Evolutionary conservation across 2,888 invertebrate species (phyloP), one percentile per base, ranked within the genome.

Genomic region (Oxyteleia sp.): DNA sequence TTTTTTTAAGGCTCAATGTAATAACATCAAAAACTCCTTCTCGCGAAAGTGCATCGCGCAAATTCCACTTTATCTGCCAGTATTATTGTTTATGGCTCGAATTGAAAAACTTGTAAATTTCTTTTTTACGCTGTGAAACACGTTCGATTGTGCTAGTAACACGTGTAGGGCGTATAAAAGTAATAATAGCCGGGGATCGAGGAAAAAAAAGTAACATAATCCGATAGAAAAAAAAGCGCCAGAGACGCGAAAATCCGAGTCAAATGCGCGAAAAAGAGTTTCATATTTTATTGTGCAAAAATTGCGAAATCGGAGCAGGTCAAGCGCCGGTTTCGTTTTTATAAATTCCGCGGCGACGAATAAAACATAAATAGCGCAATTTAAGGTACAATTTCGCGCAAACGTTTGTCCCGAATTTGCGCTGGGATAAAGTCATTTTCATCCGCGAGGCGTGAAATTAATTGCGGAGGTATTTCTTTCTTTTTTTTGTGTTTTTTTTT

Each of bases 311-410:
- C 35, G 20, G 55, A 57, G 35, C 38, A 38, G 55, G 38, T 57
- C 55, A 57, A 57, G 55, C 38, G n/a, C 8, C 38, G 8, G 41
- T 18, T 57, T 41, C 57, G n/a, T 57, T 57, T 57, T 23, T 23
- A 13, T 29, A 20, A 26, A 51, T 20, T 47, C n/a, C 23, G 20
- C 23, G 16, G 8, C 8, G 23, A n/a, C 2, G 38, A n/a, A 38
- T 38, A 38, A 38, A 38, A 11, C 1, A 11, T n/a, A 38, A 38
- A n/a, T 38, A n/a, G n/a, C 38, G n/a, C 7, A n/a, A 38, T 38
- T 38, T 38, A n/a, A 11, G 1, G n/a, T 11, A 11, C 11, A 38
- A 38, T n/a, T 38, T 11, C n/a, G 38, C 11, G n/a, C 38, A n/a
- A n/a, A 38, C 38, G 38, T n/a, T 38, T 11, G 5, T 32, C 1